Base-by-base conservation (phyloP, 2,797 vertebrate genomes). In the Peromyscus aztecus region DNA sequence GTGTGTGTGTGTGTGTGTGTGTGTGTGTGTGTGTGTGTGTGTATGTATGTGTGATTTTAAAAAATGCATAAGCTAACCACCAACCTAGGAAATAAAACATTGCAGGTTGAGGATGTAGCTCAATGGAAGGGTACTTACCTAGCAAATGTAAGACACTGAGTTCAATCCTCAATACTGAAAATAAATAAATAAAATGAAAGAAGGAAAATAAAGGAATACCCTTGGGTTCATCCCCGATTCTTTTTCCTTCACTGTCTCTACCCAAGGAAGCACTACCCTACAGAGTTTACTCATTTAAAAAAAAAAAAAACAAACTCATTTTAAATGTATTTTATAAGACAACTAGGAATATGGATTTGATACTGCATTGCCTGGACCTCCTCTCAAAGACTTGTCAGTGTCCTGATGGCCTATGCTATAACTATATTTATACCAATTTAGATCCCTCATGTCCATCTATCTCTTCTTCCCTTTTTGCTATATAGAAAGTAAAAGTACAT, bases 311-410 rank as follows among this genome's bases (percentile, higher is more conserved):
- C 31, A 31, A 31, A 31, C 40, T 82, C n/a, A 34, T 83, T 90
- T 87, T 59, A 83, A 95, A 10, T 94, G 63, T 65, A 55, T 93
- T 71, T 84, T 78, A 2, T 84, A 34, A 71, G 78, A 76, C 14
- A 91, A 40, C 34, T 77, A 43, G 24, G 14, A 90, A 55, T 80
- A 19, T 57, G 59, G 89, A 37, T 57, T 86, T 71, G 65, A 73
- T 80, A 69, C n/a, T 59, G 0, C 16, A 57, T 83, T 94, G 37
- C n/a, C 55, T 82, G 55, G 24, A 61, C n/a, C 57, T 29, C 81
- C 59, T 90, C 75, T 75, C 14, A 84, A 69, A 7, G 78, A 61
- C 65, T 75, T 92, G n/a, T 83, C 81, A 69, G 27, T 37, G 49
- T 89, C 75, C 81, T 92, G 6, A 43, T 92, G 52, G 82, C 73